These are phyloP conservation scores for Nycticryphes semicollaris DNA, from an alignment of 2,113 vertebrate species.

Conservation along the genomic window DNA sequence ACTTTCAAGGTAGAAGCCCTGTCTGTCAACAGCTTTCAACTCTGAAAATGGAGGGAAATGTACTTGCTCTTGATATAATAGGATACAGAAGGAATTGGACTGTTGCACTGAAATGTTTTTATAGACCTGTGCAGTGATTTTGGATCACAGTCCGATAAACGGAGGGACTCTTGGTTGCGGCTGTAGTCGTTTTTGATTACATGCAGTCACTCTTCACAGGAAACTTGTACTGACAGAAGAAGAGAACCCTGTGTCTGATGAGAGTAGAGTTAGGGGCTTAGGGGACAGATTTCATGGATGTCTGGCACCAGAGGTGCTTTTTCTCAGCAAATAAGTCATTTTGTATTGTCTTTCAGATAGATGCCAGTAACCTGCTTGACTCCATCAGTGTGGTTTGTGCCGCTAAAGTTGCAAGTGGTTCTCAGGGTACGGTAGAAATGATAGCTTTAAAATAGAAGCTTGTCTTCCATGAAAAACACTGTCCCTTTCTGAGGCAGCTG, in stretches of 20 bases:
- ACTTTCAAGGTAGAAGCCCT: fast-evolving
- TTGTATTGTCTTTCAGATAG: background rate
- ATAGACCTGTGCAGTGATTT: background rate
- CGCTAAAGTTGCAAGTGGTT: background rate
- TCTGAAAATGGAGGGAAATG: background rate
- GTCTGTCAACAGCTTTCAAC: background rate
- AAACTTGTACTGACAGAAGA: background rate
- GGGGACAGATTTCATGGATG: background rate
- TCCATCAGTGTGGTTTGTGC: background rate
- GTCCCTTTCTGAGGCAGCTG: background rate
- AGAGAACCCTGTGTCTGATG: background rate
- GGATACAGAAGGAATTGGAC: background rate
- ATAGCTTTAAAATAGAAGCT: background rate
- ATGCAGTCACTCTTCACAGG: background rate
- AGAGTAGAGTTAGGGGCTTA: background rate
- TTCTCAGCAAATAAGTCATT: background rate
- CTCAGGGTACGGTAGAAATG: background rate
- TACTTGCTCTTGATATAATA: background rate
- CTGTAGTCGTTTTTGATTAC: background rate
- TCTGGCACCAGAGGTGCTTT: background rate
- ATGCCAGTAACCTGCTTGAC: background rate
- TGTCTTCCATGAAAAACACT: background rate
- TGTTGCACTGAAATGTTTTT: background rate
- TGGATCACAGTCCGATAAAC: background rate
- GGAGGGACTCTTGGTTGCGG: background rate